Percentiles rank a stretch among this genome's conserved stretches.
phyloP scores from a whole-genome alignment of 2,113 vertebrate species.

The Catharus minimus region DNA sequence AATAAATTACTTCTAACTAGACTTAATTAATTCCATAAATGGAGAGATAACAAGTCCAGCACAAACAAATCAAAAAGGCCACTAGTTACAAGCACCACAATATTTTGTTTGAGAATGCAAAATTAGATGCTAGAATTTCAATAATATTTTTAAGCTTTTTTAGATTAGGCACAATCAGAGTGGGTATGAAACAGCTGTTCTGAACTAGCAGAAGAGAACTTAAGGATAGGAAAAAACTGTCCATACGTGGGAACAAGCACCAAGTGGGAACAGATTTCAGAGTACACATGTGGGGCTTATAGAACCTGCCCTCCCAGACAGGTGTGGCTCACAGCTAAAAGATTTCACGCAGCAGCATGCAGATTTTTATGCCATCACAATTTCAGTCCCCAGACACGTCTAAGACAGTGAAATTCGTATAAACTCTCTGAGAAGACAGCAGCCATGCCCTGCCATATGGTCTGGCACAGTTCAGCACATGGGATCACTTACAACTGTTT shows the following conservation, averaged over 20 bases:
- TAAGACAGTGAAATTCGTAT: not conserved
- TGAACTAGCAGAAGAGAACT: not conserved
- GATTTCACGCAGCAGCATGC: not conserved
- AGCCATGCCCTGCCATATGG: conserved; percentile 52
- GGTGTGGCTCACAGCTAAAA: not conserved
- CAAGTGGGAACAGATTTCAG: not conserved
- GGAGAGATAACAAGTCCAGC: not conserved
- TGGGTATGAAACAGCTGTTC: not conserved
- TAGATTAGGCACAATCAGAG: not conserved
- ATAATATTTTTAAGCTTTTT: not conserved
- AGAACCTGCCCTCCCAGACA: not conserved
- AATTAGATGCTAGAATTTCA: not conserved
- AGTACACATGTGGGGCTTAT: not conserved
- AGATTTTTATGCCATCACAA: not conserved
- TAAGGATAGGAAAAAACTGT: not conserved
- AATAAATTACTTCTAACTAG: not conserved
- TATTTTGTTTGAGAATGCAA: not conserved
- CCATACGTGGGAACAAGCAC: not conserved
- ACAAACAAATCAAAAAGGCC: not conserved
- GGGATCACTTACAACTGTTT: not conserved
- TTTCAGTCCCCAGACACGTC: not conserved
- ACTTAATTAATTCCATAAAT: not conserved
- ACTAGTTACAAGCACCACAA: not conserved
- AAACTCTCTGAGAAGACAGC: conserved; percentile 21
- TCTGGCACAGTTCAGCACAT: conserved; percentile 24